Evolutionary conservation across 2,797 vertebrate species (phyloP), one percentile per base, ranked within the genome.

Genomic region (Hylomyscus alleni): DNA sequence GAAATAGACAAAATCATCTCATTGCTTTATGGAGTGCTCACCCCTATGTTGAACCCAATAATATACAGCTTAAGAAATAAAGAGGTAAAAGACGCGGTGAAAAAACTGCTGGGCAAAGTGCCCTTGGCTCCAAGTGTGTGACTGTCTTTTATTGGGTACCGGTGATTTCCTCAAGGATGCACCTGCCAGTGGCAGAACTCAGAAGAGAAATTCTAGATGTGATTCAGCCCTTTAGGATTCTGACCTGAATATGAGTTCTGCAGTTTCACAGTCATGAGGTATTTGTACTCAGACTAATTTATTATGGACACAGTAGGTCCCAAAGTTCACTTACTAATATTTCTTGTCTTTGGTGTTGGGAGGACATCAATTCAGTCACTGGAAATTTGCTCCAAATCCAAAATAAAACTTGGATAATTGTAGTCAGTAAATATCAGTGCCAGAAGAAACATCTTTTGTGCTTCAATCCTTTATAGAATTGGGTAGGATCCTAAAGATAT

Each of bases 31-130:
- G 97, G 97, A 0, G 85, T 98, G 34, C 93, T 98, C 22, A 97
- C 98, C 0, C 98, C 98, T 12, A 97, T 98, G 94, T 29, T 98
- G 58, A 98, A 98, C 40, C 98, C 98, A n/a, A 91, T 98, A 1
- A 98, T 98, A 90, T 98, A 98, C 9, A 98, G 98, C 20, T 93
- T 98, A 86, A 98, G 98, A 86, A 98, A 98, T 75, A 98, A 98
- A 26, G 98, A 98, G 37, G 97, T 98, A 20, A 98, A 97, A 94
- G 90, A 89, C 26, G 97, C 97, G 11, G 0, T 98, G 75, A 97
- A 77, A 95, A 98, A 95, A 73, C 29, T 97, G 3, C 72, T 93
- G 93, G 76, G 72, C 34, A 92, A 93, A 91, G 82, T 94, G 44
- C 12, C 50, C 31, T 60, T 56, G 73, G 13, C 40, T 34, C 40